A percentile compares a stretch with the other conserved stretches of the same genome.
phyloP scores from a whole-genome alignment of 2,888 invertebrate species.

The Drosophila siamana region DNA sequence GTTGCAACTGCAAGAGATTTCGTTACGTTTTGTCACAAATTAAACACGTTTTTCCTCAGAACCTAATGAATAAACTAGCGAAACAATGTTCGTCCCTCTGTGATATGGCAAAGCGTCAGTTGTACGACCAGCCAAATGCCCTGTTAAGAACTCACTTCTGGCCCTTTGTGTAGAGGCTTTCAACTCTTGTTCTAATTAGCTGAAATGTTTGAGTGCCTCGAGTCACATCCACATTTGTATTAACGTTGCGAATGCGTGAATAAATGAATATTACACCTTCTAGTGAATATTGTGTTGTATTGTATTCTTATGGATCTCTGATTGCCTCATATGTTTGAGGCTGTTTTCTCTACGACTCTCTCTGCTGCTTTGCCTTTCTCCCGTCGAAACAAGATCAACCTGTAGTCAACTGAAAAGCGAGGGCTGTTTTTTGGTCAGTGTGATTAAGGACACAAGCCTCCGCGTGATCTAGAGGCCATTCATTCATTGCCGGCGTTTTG shows the following conservation, averaged over 20 bases:
- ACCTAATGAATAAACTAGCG: conserved; percentile 83
- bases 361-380: neutral
- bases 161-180: no score
- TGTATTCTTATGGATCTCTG: no score
- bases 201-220: no score
- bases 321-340: no score
- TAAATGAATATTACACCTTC: no score
- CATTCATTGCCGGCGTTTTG: conserved; percentile 47
- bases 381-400: conserved; percentile 14
- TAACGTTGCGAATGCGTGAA: no score
- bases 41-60: conserved; percentile 84
- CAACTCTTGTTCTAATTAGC: no score
- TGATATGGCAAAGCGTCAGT: conserved; percentile 2
- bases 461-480: conserved; percentile 4
- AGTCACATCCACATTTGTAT: no score
- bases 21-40: conserved; percentile 83
- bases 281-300: no score
- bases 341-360: no score
- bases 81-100: conserved; percentile 35
- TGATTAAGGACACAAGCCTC: conserved; percentile 43
- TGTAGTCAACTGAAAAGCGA: conserved; percentile 21
- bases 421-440: neutral
- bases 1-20: conserved; percentile 51
- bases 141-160: conserved; percentile 1
- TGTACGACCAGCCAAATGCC: conserved; percentile 19